Percentiles rank a stretch among this genome's conserved stretches.
Evolutionary conservation across 2,797 vertebrate genomes (phyloP).

Genomic region (Leucoraja ocellata): DNA sequence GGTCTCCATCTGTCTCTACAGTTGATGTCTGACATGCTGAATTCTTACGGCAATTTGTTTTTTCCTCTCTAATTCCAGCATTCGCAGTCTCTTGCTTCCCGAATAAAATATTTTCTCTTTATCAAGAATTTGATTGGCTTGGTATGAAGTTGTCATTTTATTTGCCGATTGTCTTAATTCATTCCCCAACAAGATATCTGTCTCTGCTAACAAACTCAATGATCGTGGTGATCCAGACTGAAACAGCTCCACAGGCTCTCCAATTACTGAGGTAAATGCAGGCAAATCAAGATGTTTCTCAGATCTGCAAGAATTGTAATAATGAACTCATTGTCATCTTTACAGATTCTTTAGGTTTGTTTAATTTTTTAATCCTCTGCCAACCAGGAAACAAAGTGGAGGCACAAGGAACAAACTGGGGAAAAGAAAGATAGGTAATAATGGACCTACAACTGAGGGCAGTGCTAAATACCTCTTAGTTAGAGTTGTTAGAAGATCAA

Average conservation of each 20-base stretch:
- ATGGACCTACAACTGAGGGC: not conserved
- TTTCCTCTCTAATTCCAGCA: too few relatives aligned
- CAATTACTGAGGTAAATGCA: not conserved
- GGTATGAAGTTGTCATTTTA: not conserved
- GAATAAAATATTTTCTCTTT: not conserved
- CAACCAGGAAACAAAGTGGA: too few relatives aligned
- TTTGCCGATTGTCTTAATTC: not conserved
- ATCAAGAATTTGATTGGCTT: not conserved
- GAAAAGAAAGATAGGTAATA: not conserved
- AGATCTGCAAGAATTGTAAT: not conserved
- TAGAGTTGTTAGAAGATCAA: not conserved
- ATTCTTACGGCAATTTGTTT: too few relatives aligned
- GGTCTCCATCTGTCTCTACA: too few relatives aligned
- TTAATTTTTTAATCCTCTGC: not conserved
- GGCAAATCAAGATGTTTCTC: not conserved
- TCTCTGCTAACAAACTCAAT: not conserved
- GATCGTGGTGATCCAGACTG: not conserved
- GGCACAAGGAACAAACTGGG: not conserved
- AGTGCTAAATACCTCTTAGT: not conserved
- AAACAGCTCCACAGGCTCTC: not conserved
- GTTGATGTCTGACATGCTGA: too few relatives aligned
- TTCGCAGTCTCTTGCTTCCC: too few relatives aligned
- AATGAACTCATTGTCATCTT: not conserved
- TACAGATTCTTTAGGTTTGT: not conserved
- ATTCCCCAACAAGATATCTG: not conserved